These are phyloP conservation scores for Paedocypris sp. DNA, from an alignment of 2,113 vertebrate species.

Conservation along the genomic window DNA sequence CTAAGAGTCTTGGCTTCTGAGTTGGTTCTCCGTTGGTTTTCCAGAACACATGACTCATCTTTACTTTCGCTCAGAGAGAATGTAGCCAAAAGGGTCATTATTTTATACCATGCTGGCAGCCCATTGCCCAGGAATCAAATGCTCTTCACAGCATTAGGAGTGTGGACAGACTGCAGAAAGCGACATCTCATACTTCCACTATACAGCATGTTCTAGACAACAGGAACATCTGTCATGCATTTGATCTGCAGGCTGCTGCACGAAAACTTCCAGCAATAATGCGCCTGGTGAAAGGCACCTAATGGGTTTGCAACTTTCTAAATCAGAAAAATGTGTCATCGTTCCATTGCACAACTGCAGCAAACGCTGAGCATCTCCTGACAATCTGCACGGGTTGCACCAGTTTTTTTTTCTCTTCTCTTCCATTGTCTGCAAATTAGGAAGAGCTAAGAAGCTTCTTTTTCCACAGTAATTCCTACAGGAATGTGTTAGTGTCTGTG, in stretches of 20 bases:
- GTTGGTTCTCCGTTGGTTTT: conserved; percentile 16
- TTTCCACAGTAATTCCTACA: neutral
- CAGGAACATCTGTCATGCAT: conserved; percentile 28
- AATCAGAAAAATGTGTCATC: too few species aligned
- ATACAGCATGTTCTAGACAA: conserved; percentile 31
- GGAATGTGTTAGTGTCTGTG: conserved; percentile 2
- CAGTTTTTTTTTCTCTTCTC: neutral
- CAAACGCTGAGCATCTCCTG: conserved; percentile 1
- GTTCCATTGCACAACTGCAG: too few species aligned
- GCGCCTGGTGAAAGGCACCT: too few species aligned
- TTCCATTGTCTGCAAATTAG: neutral
- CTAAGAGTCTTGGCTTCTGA: too few species aligned
- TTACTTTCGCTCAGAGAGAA: conserved; percentile 5
- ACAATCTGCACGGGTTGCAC: neutral
- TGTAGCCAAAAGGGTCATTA: conserved; percentile 7
- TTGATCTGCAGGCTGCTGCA: too few species aligned
- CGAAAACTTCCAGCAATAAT: too few species aligned
- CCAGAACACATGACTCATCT: conserved; percentile 2
- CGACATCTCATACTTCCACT: conserved; percentile 35
- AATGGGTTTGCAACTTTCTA: too few species aligned
- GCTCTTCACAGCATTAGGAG: neutral
- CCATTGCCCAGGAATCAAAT: conserved; percentile 4
- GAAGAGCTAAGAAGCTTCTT: neutral
- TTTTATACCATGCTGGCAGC: neutral
- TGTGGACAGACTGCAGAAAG: conserved; percentile 20